These are phyloP conservation scores for Sipha maydis DNA, from an alignment of 2,888 invertebrate species.

Conservation along the genomic window DNA sequence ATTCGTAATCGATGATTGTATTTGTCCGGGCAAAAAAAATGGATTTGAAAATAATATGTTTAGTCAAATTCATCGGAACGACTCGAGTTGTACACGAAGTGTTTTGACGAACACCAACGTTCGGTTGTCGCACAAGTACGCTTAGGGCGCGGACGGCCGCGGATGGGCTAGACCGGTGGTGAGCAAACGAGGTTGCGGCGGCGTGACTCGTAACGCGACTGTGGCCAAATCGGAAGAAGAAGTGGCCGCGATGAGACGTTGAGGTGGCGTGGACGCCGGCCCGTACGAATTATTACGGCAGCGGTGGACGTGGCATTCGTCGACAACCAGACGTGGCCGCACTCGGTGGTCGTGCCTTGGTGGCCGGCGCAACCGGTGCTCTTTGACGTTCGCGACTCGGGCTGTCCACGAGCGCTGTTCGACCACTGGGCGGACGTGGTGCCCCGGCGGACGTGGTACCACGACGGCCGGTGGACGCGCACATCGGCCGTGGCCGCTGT, in stretches of 20 bases:
- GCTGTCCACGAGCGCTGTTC: conserved; percentile 24
- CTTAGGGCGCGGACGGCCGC: conserved; percentile 26
- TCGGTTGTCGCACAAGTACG: background rate
- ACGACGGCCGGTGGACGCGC: background rate
- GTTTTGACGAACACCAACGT: too few species aligned
- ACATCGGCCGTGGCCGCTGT: too few species aligned
- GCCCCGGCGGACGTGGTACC: too few species aligned
- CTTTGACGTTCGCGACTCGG: background rate
- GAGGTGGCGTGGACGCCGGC: conserved; percentile 4
- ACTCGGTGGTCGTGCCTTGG: conserved; percentile 34
- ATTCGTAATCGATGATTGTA: too few species aligned
- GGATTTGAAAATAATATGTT: too few species aligned
- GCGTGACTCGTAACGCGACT: too few species aligned
- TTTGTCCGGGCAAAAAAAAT: too few species aligned
- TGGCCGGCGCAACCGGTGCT: background rate
- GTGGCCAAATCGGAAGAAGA: too few species aligned
- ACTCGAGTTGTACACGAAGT: too few species aligned
- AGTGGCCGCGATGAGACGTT: too few species aligned
- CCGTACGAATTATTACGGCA: background rate
- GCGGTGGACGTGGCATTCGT: background rate
- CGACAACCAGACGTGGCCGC: conserved; percentile 26
- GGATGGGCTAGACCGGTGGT: conserved; percentile 22
- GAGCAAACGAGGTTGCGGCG: too few species aligned
- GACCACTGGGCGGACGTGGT: background rate
- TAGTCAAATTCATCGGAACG: too few species aligned